Evolutionary conservation across 2,113 vertebrate species (phyloP).

Genomic region (Corvus hawaiiensis): DNA sequence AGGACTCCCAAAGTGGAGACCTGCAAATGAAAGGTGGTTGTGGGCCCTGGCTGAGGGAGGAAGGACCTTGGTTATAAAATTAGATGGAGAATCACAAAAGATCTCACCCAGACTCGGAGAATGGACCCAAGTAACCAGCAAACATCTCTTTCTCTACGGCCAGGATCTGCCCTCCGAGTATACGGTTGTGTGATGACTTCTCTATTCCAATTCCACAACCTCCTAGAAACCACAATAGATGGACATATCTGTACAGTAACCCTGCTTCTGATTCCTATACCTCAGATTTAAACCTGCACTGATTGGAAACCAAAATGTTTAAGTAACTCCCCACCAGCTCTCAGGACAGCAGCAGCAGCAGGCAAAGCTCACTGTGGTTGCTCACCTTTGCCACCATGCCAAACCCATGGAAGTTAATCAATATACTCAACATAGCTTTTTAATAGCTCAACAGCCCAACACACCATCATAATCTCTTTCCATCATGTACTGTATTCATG

Average conservation of each 20-base stretch:
- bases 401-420: neutral
- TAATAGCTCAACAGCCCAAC: conserved; percentile 15
- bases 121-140: neutral
- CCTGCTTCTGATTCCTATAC: fast-evolving
- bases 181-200: neutral
- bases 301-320: neutral
- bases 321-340: neutral
- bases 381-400: neutral
- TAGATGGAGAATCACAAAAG: neutral
- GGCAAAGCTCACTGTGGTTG: neutral
- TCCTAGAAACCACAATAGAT: neutral
- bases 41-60: neutral
- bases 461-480: neutral
- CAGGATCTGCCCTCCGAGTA: neutral
- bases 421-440: neutral
- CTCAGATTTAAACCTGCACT: neutral
- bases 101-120: neutral
- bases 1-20: neutral
- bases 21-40: neutral
- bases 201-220: neutral
- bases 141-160: neutral
- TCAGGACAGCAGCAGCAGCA: neutral
- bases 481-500: neutral
- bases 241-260: fast-evolving
- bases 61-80: neutral